Base-by-base conservation (phyloP, 2,888 invertebrate species). In the Phortica okadai region DNA sequence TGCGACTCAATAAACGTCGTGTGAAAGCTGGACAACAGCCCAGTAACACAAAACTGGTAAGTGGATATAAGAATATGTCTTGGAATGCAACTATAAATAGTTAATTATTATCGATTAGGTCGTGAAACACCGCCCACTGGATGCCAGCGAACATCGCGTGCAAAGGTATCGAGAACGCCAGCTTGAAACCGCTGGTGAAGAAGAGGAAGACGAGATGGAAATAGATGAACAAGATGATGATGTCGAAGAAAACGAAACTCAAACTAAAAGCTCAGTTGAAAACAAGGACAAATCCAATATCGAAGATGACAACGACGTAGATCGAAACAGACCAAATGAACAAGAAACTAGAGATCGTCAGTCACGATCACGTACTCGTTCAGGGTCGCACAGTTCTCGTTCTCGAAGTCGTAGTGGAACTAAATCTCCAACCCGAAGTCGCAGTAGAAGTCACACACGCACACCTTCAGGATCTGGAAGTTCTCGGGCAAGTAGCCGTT, bases 1-100 rank as follows among this genome's bases (percentile, higher is more conserved):
- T 99, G 77, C 95, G 98, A 5, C 93, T 99, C 77, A 98, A 97
- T 82, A 99, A 99, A 91, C 94, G 99, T 14, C 94, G 99, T 73
- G 96, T 97, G 70, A 95, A 96, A 84, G 93, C 93, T 76, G 95
- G 95, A 1, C 94, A 94, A 79, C 94, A 93, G 78, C 91, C 91
- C 1, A 92, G 89, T 79, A 92, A 92, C 75, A 92, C 92, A 0
- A 92, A 91, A 80, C 93, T 99, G 62, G 95, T 98, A 69, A 80
- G 80, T 75, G 56, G 6, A 56, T 56, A 56, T 4, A 56, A 3
- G 6, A 11, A n/a, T 56, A 56, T n/a, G 0, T 14, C 2, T 11
- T n/a, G 1, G 2, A 56, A 11, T 56, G 2, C n/a, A 2, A 56
- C 70, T 21, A 45, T 1, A 10, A 5, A 54, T 45, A 42, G 56